Evolutionary conservation across 1,140 invertebrate genomes (phyloP).

Genomic region (Holotrichia oblita): DNA sequence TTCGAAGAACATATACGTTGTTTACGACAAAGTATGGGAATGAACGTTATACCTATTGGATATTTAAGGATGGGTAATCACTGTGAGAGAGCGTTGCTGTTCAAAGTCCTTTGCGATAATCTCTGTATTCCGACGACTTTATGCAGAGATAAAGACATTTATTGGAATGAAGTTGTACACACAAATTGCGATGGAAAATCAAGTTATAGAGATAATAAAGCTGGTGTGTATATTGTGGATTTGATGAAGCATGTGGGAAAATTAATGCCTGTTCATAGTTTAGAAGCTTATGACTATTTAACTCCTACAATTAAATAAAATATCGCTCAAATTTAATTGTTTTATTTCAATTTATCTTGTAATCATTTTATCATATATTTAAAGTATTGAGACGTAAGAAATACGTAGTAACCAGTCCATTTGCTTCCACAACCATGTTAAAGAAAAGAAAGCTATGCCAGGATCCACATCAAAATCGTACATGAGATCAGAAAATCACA

Average conservation of each 20-base stretch:
- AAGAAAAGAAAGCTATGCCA: no score
- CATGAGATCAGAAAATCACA: no score
- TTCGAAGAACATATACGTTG: neutral
- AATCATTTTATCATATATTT: no score
- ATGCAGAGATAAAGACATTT: neutral
- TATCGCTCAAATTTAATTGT: neutral
- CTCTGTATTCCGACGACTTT: constrained; percentile 3
- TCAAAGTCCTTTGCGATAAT: constrained; percentile 36
- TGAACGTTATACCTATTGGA: constrained; percentile 33
- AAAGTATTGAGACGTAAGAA: no score
- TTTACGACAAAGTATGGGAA: neutral
- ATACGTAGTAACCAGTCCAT: no score
- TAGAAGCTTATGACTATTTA: constrained; percentile 26
- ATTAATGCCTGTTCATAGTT: constrained; percentile 6
- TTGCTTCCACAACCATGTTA: no score
- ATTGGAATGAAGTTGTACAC: constrained; percentile 21
- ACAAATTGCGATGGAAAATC: no score
- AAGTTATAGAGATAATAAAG: neutral
- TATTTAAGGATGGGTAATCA: constrained; percentile 30
- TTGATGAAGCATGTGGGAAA: constrained; percentile 5
- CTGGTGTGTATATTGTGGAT: constrained; percentile 17
- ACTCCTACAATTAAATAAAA: neutral
- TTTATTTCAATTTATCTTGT: no score
- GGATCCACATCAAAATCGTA: no score
- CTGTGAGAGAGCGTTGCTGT: constrained; percentile 29